phyloP scores from a whole-genome alignment of 2,797 vertebrate species.

The Enteromius radiatus region DNA sequence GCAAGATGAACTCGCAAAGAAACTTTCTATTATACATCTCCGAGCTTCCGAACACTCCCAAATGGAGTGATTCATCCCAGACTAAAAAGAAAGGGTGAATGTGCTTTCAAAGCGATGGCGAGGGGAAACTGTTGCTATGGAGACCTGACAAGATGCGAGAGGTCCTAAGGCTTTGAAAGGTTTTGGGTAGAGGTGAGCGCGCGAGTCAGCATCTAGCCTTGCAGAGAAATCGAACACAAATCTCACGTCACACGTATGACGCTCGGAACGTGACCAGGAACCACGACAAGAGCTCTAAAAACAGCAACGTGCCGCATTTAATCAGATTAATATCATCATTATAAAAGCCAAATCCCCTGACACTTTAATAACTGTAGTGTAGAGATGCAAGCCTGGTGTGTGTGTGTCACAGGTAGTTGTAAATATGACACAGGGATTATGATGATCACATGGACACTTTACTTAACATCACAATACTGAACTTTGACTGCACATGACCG shows the following conservation, averaged over 20 bases:
- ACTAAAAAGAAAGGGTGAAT: neutral
- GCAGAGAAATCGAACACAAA: neutral
- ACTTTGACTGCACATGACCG: neutral
- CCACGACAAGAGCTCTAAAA: neutral
- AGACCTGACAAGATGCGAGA: conserved; percentile 51
- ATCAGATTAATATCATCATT: conserved; percentile 19
- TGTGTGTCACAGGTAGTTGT: neutral
- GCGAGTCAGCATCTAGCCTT: neutral
- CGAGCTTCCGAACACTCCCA: neutral
- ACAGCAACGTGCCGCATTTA: neutral
- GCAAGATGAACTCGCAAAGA: neutral
- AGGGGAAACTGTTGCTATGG: conserved; percentile 65
- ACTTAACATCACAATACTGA: neutral
- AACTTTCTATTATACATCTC: neutral
- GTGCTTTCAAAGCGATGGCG: neutral
- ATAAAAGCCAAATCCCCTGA: conserved; percentile 31
- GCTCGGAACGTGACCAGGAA: neutral
- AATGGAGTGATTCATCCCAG: neutral
- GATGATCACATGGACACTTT: neutral
- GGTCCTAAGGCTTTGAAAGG: neutral
- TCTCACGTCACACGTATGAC: neutral
- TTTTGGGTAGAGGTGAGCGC: neutral
- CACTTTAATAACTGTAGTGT: neutral
- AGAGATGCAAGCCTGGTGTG: neutral
- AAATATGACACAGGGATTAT: neutral